Percentiles rank a stretch among this genome's conserved stretches.
Conservation (phyloP, 2,888 invertebrate species). For the Andrena bucephala region DNA sequence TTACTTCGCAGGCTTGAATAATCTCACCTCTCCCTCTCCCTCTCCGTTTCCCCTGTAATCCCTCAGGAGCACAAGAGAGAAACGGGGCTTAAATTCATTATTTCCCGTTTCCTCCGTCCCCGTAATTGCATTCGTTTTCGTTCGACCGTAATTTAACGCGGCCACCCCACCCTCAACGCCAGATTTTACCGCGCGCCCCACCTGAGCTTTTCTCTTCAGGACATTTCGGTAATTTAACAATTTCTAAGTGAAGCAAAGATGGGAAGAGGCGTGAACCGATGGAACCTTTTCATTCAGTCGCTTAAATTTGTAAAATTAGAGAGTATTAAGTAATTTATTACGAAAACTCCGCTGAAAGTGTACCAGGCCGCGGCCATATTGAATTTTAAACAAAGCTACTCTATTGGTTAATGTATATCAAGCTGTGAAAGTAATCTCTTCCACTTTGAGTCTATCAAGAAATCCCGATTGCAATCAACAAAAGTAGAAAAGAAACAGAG, state of each 20-base stretch:
- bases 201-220: neutral
- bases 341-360: neutral
- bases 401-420: neutral
- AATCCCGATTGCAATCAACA: neutral
- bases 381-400: neutral
- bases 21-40: slow-evolving; percentile 38
- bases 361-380: neutral
- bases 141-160: slow-evolving; percentile 63
- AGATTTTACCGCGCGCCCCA: neutral
- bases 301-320: neutral
- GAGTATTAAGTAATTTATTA: neutral
- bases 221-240: neutral
- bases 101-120: slow-evolving; percentile 69
- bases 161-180: slow-evolving; percentile 33
- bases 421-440: neutral
- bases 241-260: neutral
- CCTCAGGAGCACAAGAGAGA: slow-evolving; percentile 50
- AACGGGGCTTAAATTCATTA: slow-evolving; percentile 75
- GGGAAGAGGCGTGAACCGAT: too few species aligned
- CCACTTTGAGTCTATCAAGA: neutral
- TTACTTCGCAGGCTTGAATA: slow-evolving; percentile 56
- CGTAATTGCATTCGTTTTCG: slow-evolving; percentile 68
- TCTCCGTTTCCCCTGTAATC: slow-evolving; percentile 16
- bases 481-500: neutral
- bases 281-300: neutral